Percentiles rank a stretch among this genome's conserved stretches.
These are phyloP conservation scores for Diachasma alloeum DNA, from an alignment of 1,140 invertebrate genomes.

Conservation along the genomic window DNA sequence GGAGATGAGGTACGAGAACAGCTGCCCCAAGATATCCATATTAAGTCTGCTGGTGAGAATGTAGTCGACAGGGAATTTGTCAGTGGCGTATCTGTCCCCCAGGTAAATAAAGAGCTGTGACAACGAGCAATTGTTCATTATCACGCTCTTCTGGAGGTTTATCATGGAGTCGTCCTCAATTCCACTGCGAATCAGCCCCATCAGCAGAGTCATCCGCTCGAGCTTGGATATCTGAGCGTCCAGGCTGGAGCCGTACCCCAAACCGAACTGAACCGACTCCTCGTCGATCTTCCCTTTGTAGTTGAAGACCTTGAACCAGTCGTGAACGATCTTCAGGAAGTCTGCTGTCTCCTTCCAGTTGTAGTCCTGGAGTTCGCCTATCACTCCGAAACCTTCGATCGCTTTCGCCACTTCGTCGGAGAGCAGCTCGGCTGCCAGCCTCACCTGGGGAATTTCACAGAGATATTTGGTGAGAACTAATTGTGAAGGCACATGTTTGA, in stretches of 20 bases:
- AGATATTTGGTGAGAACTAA: too few relatives aligned
- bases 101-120: background rate
- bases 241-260: background rate
- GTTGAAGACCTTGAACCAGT: background rate
- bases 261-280: background rate
- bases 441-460: background rate
- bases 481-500: too few relatives aligned
- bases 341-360: background rate
- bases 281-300: background rate
- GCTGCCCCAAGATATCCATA: background rate
- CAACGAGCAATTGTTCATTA: background rate
- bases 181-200: background rate
- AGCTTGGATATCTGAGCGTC: background rate
- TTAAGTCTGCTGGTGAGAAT: background rate
- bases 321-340: background rate
- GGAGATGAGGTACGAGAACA: background rate
- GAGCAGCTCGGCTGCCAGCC: background rate
- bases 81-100: background rate
- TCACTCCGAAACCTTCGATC: background rate
- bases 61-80: background rate
- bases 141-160: background rate
- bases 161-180: background rate
- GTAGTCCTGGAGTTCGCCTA: background rate
- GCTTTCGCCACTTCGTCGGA: background rate
- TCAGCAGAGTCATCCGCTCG: background rate